Evolutionary conservation across 2,797 vertebrate genomes (phyloP).

Genomic region (Syngnathus acus): DNA sequence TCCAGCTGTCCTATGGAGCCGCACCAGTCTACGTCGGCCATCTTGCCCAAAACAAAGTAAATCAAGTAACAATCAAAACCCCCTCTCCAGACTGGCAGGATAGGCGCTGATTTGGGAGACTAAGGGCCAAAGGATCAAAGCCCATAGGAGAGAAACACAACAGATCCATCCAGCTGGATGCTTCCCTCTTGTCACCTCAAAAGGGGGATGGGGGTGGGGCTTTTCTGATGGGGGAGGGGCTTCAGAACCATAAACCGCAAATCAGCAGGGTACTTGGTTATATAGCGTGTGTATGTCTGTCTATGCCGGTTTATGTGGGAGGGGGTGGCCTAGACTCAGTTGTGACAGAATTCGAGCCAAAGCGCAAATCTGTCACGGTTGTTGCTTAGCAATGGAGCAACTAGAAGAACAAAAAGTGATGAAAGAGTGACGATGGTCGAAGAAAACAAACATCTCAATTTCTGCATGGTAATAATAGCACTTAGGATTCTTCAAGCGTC

Average conservation of each 20-base stretch:
- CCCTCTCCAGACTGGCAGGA: constrained; percentile 40
- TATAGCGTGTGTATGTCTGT: constrained; percentile 24
- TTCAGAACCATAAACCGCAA: constrained; percentile 43
- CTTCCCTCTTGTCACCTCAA: constrained; percentile 56
- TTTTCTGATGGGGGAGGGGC: constrained; percentile 12
- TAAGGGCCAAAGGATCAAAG: constrained; percentile 60
- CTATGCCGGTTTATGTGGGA: constrained; percentile 30
- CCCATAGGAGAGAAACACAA: constrained; percentile 53
- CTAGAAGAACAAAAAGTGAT: constrained; percentile 25
- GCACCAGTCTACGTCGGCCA: constrained; percentile 36
- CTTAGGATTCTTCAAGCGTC: constrained; percentile 16
- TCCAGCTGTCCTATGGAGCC: constrained; percentile 52
- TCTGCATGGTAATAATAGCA: background rate
- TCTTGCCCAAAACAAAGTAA: constrained; percentile 41
- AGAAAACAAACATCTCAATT: constrained; percentile 18
- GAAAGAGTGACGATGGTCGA: constrained; percentile 19
- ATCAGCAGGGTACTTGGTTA: constrained; percentile 35
- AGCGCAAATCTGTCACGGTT: constrained; percentile 57
- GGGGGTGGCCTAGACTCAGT: constrained; percentile 57
- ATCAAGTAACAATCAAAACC: constrained; percentile 46
- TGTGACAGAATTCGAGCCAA: constrained; percentile 49
- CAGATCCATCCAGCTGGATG: constrained; percentile 58
- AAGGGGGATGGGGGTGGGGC: constrained; percentile 34
- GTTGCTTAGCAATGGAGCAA: constrained; percentile 59
- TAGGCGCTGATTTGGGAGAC: constrained; percentile 40